Evolutionary conservation across 2,797 vertebrate genomes (phyloP).

Genomic region (Chloroceryle inda): DNA sequence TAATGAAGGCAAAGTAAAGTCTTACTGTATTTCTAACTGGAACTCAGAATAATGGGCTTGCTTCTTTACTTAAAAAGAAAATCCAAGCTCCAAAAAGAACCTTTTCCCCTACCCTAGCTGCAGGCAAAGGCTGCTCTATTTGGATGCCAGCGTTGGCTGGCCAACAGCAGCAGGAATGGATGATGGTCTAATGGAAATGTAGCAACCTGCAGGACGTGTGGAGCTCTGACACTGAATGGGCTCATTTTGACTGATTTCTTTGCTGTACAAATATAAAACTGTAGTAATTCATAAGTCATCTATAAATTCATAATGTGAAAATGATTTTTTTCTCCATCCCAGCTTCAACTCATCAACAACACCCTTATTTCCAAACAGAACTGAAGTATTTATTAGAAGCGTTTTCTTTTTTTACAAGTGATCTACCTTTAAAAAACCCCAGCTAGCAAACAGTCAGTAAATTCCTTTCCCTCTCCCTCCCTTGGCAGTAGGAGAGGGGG

Average conservation of each 20-base stretch:
- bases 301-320: neutral
- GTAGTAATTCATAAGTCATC: neutral
- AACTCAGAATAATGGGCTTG: neutral
- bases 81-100: neutral
- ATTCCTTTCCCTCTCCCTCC: neutral
- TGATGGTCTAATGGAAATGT: neutral
- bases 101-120: neutral
- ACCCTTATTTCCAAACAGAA: neutral
- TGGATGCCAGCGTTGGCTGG: neutral
- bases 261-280: neutral
- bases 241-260: constrained; percentile 6
- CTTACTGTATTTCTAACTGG: neutral
- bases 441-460: no score
- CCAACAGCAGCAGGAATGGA: neutral
- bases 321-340: neutral
- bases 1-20: neutral
- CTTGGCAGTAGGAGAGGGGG: no score
- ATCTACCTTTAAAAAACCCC: neutral
- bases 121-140: neutral
- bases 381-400: neutral
- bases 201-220: neutral
- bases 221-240: neutral
- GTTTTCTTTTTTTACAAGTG: neutral
- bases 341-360: neutral
- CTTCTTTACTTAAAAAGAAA: neutral